Percentiles rank a stretch among this genome's conserved stretches.
Conservation (phyloP, 1,140 invertebrate species). For the Zaprionus camerounensis region DNA sequence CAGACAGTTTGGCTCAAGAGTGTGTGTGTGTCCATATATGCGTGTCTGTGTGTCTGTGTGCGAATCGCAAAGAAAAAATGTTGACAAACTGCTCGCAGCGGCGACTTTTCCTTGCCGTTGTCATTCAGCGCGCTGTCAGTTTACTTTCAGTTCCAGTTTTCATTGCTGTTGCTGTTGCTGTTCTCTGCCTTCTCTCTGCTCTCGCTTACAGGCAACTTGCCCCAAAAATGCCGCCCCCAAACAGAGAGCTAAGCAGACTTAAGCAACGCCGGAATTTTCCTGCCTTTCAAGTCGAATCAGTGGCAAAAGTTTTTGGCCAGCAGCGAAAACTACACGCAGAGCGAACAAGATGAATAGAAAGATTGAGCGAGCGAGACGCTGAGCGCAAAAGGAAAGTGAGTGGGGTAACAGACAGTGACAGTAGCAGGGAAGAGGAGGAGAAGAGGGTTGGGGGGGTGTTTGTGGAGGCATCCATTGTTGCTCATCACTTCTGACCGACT, state of each 20-base stretch:
- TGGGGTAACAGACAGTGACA: background rate
- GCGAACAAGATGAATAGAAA: constrained; percentile 22
- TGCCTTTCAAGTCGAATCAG: constrained; percentile 58
- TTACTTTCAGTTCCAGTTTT: constrained; percentile 54
- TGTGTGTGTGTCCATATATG: constrained; percentile 15
- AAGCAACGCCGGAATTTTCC: constrained; percentile 46
- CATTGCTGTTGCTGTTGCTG: constrained; percentile 3
- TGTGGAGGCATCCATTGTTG: constrained; percentile 35
- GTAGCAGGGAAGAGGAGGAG: background rate
- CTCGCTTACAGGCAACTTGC: constrained; percentile 34
- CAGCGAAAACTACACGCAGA: constrained; percentile 61
- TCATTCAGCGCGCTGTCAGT: constrained; percentile 80
- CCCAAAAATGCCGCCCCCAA: constrained; percentile 27
- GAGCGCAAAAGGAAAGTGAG: background rate
- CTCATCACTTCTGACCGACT: constrained; percentile 64
- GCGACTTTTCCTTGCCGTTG: constrained; percentile 63
- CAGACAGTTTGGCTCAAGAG: constrained; percentile 44
- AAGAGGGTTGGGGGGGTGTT: too few relatives aligned
- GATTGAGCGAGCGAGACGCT: constrained; percentile 12
- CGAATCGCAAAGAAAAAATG: constrained; percentile 53
- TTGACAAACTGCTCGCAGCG: constrained; percentile 71
- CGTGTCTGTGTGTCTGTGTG: constrained; percentile 3
- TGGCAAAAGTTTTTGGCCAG: constrained; percentile 59
- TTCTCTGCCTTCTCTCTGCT: constrained; percentile 1
- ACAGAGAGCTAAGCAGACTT: constrained; percentile 13